These are phyloP conservation scores for Sturnira hondurensis DNA, from an alignment of 2,113 vertebrate species.

Conservation along the genomic window DNA sequence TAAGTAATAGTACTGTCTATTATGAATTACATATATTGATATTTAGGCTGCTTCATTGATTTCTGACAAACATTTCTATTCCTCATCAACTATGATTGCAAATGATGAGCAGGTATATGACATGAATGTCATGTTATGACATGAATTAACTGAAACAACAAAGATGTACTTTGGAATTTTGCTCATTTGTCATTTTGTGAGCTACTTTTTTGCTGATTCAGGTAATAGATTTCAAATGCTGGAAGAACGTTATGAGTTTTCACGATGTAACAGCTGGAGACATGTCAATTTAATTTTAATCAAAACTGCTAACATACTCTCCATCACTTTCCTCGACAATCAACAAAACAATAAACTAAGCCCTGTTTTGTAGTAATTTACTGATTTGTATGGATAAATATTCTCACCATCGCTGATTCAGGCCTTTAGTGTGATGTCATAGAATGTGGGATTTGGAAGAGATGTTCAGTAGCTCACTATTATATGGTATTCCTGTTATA, in stretches of 20 bases:
- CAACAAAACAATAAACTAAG: neutral
- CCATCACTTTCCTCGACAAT: neutral
- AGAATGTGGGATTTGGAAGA: neutral
- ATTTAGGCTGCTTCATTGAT: neutral
- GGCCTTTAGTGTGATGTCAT: neutral
- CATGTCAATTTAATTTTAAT: constrained; percentile 1
- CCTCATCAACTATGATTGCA: neutral
- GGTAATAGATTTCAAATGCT: neutral
- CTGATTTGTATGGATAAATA: neutral
- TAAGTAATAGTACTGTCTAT: neutral
- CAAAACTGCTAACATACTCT: neutral
- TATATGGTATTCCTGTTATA: neutral
- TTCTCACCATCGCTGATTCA: neutral
- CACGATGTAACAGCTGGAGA: neutral
- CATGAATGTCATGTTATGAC: neutral
- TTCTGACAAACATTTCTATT: neutral
- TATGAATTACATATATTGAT: neutral
- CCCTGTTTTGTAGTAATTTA: neutral
- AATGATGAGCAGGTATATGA: neutral
- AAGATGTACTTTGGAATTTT: neutral
- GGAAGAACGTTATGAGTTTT: neutral
- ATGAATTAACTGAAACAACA: neutral
- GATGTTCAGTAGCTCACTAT: neutral
- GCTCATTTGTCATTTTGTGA: neutral
- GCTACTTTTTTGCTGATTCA: neutral